These are phyloP conservation scores for Rhynchotus rufescens DNA, from an alignment of 2,797 vertebrate genomes.

Conservation along the genomic window DNA sequence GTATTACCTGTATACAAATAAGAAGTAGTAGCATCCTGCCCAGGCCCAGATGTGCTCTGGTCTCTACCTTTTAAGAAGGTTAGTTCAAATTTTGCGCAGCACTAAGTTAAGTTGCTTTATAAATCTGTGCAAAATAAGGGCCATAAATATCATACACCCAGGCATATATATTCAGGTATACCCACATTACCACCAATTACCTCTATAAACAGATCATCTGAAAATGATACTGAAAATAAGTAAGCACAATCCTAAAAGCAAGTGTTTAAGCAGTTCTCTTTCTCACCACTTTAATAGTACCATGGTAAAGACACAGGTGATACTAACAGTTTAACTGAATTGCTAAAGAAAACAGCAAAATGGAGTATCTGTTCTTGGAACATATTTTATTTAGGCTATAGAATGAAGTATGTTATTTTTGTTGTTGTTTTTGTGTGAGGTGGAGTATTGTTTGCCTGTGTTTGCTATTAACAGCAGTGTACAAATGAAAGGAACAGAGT, in stretches of 20 bases:
- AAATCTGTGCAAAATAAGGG: background rate
- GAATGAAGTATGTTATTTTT: background rate
- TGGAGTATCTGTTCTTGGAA: background rate
- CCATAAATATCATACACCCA: background rate
- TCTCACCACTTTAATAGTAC: background rate
- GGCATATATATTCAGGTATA: background rate
- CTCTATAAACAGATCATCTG: background rate
- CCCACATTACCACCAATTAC: background rate
- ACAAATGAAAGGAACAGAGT: slow-evolving; percentile 4
- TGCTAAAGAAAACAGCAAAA: background rate
- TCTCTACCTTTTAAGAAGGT: background rate
- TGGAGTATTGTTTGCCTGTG: slow-evolving; percentile 15
- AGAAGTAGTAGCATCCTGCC: background rate
- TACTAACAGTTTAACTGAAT: background rate
- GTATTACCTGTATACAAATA: background rate
- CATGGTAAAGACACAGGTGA: background rate
- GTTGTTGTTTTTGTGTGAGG: background rate
- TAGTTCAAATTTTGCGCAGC: background rate
- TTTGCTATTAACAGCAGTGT: background rate
- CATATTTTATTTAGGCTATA: background rate
- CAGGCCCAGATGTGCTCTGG: background rate
- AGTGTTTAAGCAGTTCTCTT: background rate
- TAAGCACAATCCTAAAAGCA: slow-evolving; percentile 4
- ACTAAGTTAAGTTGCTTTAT: background rate
- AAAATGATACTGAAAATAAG: background rate